Conservation (phyloP, 2,113 vertebrate species). For the Brachyhypopomus occidentalis region DNA sequence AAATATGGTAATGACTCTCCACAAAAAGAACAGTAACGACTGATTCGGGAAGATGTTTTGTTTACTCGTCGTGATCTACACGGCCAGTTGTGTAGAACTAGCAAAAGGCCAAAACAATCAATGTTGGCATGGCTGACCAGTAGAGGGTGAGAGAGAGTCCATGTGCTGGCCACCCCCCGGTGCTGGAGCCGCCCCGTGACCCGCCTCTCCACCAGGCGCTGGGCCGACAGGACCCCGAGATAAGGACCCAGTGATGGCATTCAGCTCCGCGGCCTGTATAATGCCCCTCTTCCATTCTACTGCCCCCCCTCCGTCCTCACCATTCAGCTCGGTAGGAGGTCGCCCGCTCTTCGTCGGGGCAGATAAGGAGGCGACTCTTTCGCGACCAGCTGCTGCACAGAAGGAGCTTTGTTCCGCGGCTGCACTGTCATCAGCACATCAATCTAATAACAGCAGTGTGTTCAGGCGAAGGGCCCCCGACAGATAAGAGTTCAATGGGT, state of each 20-base stretch:
- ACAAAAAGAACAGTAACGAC: too few relatives aligned
- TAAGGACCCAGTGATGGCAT: slow-evolving; percentile 23
- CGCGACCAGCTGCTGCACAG: slow-evolving; percentile 23
- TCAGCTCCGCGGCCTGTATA: slow-evolving; percentile 26
- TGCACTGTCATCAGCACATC: slow-evolving; percentile 46
- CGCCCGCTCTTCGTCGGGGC: slow-evolving; percentile 31
- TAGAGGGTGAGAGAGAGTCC: too few relatives aligned
- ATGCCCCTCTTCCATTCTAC: slow-evolving; percentile 8
- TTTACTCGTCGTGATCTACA: too few relatives aligned
- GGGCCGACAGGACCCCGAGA: slow-evolving; percentile 21
- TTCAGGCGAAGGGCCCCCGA: slow-evolving; percentile 15
- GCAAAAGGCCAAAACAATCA: too few relatives aligned
- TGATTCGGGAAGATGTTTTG: too few relatives aligned
- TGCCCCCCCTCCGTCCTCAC: slow-evolving; percentile 19
- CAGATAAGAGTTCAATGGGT: slow-evolving; percentile 51
- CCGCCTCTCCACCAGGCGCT: neutral
- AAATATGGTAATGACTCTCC: too few relatives aligned
- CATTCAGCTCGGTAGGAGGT: slow-evolving; percentile 8
- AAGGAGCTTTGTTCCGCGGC: slow-evolving; percentile 37
- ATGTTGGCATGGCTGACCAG: too few relatives aligned
- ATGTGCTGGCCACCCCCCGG: too few relatives aligned
- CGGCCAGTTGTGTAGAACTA: too few relatives aligned
- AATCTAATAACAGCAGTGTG: slow-evolving; percentile 49
- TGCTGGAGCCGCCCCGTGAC: too few relatives aligned
- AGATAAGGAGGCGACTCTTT: slow-evolving; percentile 36